These are phyloP conservation scores for Miichthys miiuy DNA, from an alignment of 2,797 vertebrate genomes.

Conservation along the genomic window DNA sequence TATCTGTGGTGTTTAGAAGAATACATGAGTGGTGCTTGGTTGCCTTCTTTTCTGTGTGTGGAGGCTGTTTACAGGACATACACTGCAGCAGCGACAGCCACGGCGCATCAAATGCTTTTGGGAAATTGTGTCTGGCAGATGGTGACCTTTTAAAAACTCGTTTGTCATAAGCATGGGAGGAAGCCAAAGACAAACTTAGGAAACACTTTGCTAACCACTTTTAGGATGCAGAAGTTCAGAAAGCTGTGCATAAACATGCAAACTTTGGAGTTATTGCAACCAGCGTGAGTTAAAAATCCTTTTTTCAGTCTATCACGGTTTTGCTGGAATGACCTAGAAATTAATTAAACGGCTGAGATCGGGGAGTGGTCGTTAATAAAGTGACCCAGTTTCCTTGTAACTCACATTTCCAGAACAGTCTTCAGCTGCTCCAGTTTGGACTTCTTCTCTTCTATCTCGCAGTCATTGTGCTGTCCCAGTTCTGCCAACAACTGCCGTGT, in stretches of 20 bases:
- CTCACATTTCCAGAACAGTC: constrained; percentile 98
- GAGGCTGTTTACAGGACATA: not conserved
- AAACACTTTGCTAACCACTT: not conserved
- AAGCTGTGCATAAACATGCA: not conserved
- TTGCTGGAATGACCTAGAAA: constrained; percentile 16
- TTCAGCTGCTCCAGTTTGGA: constrained; percentile 98
- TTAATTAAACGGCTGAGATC: constrained; percentile 5
- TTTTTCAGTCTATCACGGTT: not conserved
- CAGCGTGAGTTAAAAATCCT: not conserved
- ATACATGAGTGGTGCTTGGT: not conserved
- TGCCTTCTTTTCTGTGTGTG: not conserved
- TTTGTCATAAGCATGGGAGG: constrained; percentile 1
- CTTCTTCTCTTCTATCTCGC: constrained; percentile 95
- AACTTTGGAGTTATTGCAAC: not conserved
- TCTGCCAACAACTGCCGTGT: constrained; percentile 92
- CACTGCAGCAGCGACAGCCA: not conserved
- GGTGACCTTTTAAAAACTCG: constrained; percentile 18
- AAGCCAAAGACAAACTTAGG: constrained; percentile 15
- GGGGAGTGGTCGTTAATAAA: constrained; percentile 4
- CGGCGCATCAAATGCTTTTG: not conserved
- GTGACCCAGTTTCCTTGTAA: constrained; percentile 50
- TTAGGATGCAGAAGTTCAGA: not conserved
- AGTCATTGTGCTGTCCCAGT: constrained; percentile 89
- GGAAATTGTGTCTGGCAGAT: not conserved
- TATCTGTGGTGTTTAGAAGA: not conserved